phyloP scores from a whole-genome alignment of 2,113 vertebrate species.

The Nannobrachium achirus region DNA sequence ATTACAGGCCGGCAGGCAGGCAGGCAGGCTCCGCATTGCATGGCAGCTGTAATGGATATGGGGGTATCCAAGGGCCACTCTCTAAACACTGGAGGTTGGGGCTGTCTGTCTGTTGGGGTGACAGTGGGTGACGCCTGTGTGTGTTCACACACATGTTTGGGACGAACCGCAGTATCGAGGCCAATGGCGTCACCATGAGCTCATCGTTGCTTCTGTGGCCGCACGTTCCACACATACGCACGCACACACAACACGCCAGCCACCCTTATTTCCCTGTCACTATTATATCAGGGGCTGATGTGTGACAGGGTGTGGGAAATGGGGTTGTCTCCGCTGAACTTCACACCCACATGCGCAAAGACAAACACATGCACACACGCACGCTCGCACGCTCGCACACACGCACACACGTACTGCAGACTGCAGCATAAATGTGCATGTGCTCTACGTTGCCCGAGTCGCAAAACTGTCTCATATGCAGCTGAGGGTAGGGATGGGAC shows the following conservation, averaged over 20 bases:
- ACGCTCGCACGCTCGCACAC: too few species aligned
- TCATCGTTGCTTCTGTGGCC: slow-evolving; percentile 28
- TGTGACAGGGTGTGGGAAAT: slow-evolving; percentile 2
- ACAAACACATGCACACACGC: too few species aligned
- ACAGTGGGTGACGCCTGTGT: slow-evolving; percentile 32
- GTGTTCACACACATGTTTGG: slow-evolving; percentile 35
- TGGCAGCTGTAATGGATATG: slow-evolving; percentile 26
- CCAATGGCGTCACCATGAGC: slow-evolving; percentile 45
- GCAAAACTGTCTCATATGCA: too few species aligned
- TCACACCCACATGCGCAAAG: too few species aligned
- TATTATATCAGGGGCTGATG: slow-evolving; percentile 24
- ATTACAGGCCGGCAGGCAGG: slow-evolving; percentile 8
- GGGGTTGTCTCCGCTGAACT: not conserved
- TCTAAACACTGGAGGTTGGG: slow-evolving; percentile 42
- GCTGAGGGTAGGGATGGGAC: too few species aligned
- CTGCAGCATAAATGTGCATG: too few species aligned
- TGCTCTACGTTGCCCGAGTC: too few species aligned
- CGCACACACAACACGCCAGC: slow-evolving; percentile 9
- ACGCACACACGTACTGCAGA: too few species aligned
- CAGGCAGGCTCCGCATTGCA: too few species aligned
- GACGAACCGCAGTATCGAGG: slow-evolving; percentile 23
- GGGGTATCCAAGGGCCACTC: slow-evolving; percentile 27
- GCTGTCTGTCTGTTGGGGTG: slow-evolving; percentile 15
- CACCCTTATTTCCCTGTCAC: slow-evolving; percentile 29
- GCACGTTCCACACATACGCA: slow-evolving; percentile 1